A percentile compares a stretch with the other conserved stretches of the same genome.
Evolutionary conservation across 1,140 invertebrate genomes (phyloP).

Genomic region (Drosophila littoralis): DNA sequence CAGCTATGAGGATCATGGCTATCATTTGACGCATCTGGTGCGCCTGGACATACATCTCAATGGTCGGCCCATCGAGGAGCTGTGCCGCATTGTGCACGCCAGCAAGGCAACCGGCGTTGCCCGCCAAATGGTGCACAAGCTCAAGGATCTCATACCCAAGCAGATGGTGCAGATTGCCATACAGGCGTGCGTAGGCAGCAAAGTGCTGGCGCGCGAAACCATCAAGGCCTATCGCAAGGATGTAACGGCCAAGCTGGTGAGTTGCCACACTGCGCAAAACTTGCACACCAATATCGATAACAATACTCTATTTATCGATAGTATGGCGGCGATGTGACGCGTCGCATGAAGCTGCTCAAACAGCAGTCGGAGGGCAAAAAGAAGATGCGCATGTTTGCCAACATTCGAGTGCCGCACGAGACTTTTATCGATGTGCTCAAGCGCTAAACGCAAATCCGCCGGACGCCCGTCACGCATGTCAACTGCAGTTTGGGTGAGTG

Average conservation of each 20-base stretch:
- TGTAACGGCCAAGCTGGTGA: conserved; percentile 96
- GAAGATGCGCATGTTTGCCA: conserved; percentile 95
- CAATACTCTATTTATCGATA: conserved; percentile 81
- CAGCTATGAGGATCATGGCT: conserved; percentile 97
- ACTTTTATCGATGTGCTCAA: conserved; percentile 97
- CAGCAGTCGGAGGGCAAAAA: conserved; percentile 97
- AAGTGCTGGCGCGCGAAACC: conserved; percentile 94
- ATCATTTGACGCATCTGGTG: conserved; percentile 86
- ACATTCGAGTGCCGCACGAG: conserved; percentile 95
- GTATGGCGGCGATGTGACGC: conserved; percentile 96
- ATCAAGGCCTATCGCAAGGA: conserved; percentile 95
- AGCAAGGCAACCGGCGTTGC: conserved; percentile 89
- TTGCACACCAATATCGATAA: conserved; percentile 28
- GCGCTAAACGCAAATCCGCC: conserved; percentile 85
- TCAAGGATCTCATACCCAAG: conserved; percentile 95
- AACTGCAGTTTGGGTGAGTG: conserved; percentile 29
- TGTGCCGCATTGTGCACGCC: conserved; percentile 92
- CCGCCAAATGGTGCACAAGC: conserved; percentile 89
- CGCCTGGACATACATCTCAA: conserved; percentile 93
- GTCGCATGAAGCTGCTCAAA: conserved; percentile 94
- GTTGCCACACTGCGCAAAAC: conserved; percentile 63
- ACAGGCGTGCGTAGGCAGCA: conserved; percentile 93
- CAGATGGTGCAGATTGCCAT: conserved; percentile 95
- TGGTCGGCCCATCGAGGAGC: conserved; percentile 92
- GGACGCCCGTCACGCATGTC: not conserved